phyloP scores from a whole-genome alignment of 2,113 vertebrate genomes.

The Tupaia tana region DNA sequence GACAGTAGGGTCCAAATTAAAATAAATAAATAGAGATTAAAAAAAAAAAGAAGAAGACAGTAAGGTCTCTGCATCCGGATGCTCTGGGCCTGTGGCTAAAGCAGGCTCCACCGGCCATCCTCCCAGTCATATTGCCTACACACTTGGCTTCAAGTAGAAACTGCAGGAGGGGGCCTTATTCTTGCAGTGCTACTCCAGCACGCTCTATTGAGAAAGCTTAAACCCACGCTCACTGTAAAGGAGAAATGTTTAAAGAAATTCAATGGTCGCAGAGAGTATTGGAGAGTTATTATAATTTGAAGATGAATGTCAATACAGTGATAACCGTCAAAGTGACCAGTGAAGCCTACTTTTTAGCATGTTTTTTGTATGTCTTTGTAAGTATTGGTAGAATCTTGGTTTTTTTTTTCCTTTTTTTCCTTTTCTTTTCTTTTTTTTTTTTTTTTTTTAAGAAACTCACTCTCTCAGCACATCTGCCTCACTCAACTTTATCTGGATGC shows the following conservation, averaged over 20 bases:
- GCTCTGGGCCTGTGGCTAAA: background rate
- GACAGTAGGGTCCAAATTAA: background rate
- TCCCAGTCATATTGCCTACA: background rate
- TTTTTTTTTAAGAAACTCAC: background rate
- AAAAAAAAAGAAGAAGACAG: background rate
- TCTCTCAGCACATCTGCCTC: background rate
- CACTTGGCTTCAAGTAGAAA: background rate
- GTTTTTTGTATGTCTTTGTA: background rate
- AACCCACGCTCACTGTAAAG: background rate
- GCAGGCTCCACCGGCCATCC: fast-evolving
- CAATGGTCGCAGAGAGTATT: background rate
- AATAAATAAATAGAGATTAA: too few species aligned
- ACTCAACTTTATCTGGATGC: background rate
- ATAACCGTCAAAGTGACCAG: background rate
- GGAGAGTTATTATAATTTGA: background rate
- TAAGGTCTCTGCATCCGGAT: fast-evolving
- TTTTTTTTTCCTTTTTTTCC: background rate
- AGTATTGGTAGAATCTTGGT: too few species aligned
- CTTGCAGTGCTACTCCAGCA: background rate
- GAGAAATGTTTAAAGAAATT: background rate
- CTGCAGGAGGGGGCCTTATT: background rate
- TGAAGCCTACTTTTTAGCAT: background rate
- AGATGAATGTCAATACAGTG: background rate
- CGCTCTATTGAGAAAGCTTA: background rate
- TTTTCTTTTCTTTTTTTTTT: background rate